A percentile compares a stretch with the other conserved stretches of the same genome.
Conservation (phyloP, 2,797 vertebrate species). For the Epinephelus malabaricus region DNA sequence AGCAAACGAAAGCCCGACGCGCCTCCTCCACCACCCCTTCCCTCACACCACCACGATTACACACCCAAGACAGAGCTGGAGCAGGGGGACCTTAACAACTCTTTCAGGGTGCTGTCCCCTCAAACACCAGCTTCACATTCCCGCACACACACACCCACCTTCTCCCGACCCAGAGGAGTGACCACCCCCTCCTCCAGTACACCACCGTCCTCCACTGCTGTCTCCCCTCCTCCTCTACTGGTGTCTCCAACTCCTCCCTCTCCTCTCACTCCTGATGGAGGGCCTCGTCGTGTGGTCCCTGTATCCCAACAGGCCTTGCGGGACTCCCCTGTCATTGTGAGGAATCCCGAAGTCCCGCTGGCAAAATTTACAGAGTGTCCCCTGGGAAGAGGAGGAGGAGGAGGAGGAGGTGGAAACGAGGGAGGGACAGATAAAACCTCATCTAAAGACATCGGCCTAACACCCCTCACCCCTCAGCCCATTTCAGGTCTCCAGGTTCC, state of each 20-base stretch:
- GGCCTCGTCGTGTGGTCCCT: conserved; percentile 86
- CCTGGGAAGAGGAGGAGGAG: conserved; percentile 74
- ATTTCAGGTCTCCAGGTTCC: conserved; percentile 86
- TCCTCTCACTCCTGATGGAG: conserved; percentile 87
- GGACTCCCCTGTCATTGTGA: conserved; percentile 93
- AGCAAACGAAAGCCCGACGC: conserved; percentile 90
- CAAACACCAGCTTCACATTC: conserved; percentile 81
- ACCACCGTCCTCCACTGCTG: conserved; percentile 85
- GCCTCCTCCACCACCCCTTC: conserved; percentile 82
- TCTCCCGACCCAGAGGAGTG: conserved; percentile 78
- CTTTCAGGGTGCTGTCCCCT: conserved; percentile 88
- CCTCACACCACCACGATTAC: conserved; percentile 89
- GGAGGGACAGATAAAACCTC: conserved; percentile 55
- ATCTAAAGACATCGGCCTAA: conserved; percentile 70
- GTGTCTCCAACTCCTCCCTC: conserved; percentile 89
- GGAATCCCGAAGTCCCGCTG: conserved; percentile 92
- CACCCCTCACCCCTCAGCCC: conserved; percentile 73
- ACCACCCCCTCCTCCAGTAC: conserved; percentile 78
- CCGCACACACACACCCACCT: conserved; percentile 81
- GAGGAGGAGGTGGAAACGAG: conserved; percentile 44
- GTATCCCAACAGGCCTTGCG: conserved; percentile 88
- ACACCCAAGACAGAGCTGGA: conserved; percentile 86
- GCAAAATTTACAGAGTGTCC: conserved; percentile 86
- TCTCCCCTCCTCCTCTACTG: conserved; percentile 87
- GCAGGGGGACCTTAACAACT: conserved; percentile 80